A percentile compares a stretch with the other conserved stretches of the same genome.
phyloP scores from a whole-genome alignment of 37 sponge, comb jelly and placozoan genomes.

The Crambe crambe region DNA sequence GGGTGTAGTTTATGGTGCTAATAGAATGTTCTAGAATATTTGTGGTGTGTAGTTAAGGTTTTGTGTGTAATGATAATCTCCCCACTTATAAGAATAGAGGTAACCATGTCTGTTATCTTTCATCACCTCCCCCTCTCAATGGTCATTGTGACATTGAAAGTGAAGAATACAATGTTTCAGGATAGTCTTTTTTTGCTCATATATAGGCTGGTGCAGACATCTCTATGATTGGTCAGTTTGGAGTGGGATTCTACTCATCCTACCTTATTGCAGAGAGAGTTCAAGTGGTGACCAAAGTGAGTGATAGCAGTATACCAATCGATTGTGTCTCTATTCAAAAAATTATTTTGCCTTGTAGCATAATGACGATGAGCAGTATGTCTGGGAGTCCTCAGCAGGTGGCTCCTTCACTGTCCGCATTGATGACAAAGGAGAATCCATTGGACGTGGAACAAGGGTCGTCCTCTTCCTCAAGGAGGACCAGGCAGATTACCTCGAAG shows the following conservation, averaged over 20 bases:
- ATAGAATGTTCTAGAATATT: too few species aligned
- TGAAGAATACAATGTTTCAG: too few species aligned
- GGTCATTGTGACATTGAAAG: too few species aligned
- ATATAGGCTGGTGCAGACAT: slow-evolving; percentile 98
- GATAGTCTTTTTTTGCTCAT: too few species aligned
- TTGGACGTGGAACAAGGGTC: slow-evolving; percentile 92
- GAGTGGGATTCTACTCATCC: slow-evolving; percentile 99
- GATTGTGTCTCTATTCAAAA: too few species aligned
- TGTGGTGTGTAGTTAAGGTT: too few species aligned
- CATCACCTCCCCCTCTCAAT: too few species aligned
- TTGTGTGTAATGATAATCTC: too few species aligned
- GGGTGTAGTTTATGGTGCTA: too few species aligned
- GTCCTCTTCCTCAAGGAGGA: slow-evolving; percentile 92
- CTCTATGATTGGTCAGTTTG: slow-evolving; percentile 99
- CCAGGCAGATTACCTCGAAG: slow-evolving; percentile 95
- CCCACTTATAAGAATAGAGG: too few species aligned
- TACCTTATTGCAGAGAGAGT: slow-evolving; percentile 95
- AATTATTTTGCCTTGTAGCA: slow-evolving; percentile 52
- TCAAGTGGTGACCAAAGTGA: slow-evolving; percentile 81
- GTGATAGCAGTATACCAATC: neutral
- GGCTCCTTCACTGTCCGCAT: slow-evolving; percentile 94
- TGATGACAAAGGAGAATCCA: slow-evolving; percentile 71
- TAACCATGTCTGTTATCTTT: too few species aligned
- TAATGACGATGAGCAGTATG: slow-evolving; percentile 98
- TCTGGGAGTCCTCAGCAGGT: slow-evolving; percentile 97